Evolutionary conservation across 1,140 invertebrate genomes (phyloP).

Genomic region (Euura saliciscinereae): DNA sequence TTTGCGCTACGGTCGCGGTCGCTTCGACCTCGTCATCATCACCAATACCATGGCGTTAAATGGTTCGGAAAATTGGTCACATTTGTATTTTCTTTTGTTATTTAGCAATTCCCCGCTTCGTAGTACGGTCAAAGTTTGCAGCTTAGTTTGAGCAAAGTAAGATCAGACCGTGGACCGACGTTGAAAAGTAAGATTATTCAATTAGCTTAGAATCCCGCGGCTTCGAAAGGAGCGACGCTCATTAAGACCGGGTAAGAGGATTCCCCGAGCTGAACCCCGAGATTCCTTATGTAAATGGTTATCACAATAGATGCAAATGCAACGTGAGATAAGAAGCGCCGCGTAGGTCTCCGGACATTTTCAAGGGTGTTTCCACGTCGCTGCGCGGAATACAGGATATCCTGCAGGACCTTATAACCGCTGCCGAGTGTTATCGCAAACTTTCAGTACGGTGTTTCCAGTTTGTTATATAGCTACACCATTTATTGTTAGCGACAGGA

Average conservation of each 20-base stretch:
- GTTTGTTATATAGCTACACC: not conserved
- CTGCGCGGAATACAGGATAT: too few species aligned
- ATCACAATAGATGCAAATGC: slow-evolving; percentile 7
- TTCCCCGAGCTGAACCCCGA: not conserved
- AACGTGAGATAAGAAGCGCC: not conserved
- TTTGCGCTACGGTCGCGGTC: not conserved
- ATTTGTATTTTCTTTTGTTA: too few species aligned
- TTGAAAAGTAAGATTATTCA: not conserved
- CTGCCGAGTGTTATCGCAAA: not conserved
- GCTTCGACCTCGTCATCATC: not conserved
- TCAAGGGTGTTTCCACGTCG: too few species aligned
- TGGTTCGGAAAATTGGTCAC: too few species aligned
- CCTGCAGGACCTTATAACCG: not conserved
- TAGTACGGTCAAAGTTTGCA: not conserved
- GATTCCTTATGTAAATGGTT: slow-evolving; percentile 1
- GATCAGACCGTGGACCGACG: too few species aligned
- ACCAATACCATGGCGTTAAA: not conserved
- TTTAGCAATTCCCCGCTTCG: too few species aligned
- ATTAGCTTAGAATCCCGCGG: not conserved
- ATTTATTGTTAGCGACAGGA: not conserved
- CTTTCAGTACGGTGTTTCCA: not conserved
- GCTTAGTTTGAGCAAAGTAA: too few species aligned
- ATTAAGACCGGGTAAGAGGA: slow-evolving; percentile 16
- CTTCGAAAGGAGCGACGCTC: not conserved
- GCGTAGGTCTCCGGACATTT: not conserved